A percentile compares a stretch with the other conserved stretches of the same genome.
Conservation (phyloP, 2,113 vertebrate species). For the Lycaon pictus region DNA sequence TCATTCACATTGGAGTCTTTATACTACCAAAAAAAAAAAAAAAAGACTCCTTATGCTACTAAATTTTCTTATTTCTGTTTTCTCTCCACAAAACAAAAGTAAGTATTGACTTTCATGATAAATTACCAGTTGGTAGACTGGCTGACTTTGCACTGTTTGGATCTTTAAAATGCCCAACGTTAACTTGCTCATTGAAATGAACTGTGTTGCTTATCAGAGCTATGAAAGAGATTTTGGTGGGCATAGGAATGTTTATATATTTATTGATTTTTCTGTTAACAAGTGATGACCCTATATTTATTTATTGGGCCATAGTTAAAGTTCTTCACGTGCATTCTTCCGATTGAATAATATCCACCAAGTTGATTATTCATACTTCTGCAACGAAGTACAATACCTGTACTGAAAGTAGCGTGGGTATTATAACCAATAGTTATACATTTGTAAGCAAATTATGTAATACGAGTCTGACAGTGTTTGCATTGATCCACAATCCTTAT, state of each 20-base stretch:
- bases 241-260: not conserved
- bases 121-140: slow-evolving; percentile 3
- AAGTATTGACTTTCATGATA: slow-evolving; percentile 1
- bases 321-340: not conserved
- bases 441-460: not conserved
- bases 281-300: slow-evolving; percentile 3
- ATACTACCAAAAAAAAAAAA: not conserved
- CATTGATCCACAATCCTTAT: slow-evolving; percentile 22
- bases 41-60: not conserved
- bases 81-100: not conserved
- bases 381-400: not conserved
- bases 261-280: slow-evolving; percentile 26
- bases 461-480: slow-evolving; percentile 16
- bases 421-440: not conserved
- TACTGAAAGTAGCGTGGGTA: not conserved
- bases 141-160: not conserved
- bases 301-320: slow-evolving; percentile 28
- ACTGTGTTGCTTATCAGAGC: not conserved
- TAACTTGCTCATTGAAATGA: not conserved
- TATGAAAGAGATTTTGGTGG: slow-evolving; percentile 49
- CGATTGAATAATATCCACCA: not conserved
- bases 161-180: slow-evolving; percentile 25
- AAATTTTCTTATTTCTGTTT: slow-evolving; percentile 1
- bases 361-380: not conserved
- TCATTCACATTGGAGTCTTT: not conserved